Conservation (phyloP, 1,140 invertebrate species). For the Drosophila rufa region DNA sequence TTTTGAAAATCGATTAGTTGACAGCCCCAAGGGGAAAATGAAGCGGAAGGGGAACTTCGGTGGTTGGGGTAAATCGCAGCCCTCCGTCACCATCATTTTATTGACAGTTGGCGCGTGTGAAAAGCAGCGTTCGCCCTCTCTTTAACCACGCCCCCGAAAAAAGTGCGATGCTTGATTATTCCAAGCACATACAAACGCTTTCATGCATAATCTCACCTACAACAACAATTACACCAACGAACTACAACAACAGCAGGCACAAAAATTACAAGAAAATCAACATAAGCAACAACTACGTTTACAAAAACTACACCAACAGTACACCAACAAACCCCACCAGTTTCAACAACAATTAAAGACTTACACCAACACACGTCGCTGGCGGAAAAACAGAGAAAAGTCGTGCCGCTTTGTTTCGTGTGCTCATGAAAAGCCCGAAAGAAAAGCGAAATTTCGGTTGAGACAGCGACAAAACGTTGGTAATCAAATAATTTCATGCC, state of each 20-base stretch:
- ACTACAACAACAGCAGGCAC: background rate
- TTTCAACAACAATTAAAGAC: conserved; percentile 28
- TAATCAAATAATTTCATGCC: conserved; percentile 80
- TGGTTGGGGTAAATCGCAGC: background rate
- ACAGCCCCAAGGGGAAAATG: conserved; percentile 20
- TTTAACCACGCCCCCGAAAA: conserved; percentile 4
- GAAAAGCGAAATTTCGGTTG: conserved; percentile 73
- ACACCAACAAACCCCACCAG: background rate
- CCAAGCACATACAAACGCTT: conserved; percentile 70
- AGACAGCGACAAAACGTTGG: conserved; percentile 67
- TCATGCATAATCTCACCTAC: conserved; percentile 74
- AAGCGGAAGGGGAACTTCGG: background rate
- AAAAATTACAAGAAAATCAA: conserved; percentile 24
- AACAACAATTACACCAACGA: conserved; percentile 32
- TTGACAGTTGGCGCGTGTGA: conserved; percentile 59
- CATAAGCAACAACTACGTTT: background rate
- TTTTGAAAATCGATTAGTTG: conserved; percentile 76
- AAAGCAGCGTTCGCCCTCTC: conserved; percentile 15
- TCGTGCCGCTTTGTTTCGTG: conserved; percentile 43
- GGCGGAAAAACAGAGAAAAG: conserved; percentile 29
- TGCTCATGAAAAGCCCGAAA: conserved; percentile 36
- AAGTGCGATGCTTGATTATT: conserved; percentile 66
- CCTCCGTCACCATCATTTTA: conserved; percentile 37
- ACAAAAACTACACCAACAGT: conserved; percentile 1
- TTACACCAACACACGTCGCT: conserved; percentile 41